Percentiles rank a stretch among this genome's conserved stretches.
Conservation (phyloP, 2,113 vertebrate genomes). For the Corythornis vintsioides region DNA sequence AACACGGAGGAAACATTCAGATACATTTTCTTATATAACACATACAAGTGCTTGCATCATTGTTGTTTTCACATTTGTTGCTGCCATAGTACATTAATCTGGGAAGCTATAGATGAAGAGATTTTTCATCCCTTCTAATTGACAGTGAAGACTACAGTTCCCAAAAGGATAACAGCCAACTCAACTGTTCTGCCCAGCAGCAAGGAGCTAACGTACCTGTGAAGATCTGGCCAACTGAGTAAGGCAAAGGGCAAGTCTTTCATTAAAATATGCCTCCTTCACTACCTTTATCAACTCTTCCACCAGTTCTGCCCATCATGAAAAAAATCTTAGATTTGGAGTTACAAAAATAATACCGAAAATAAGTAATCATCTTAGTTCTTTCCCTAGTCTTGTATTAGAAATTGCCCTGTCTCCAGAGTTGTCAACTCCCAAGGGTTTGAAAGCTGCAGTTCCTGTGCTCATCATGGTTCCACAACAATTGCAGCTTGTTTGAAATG, state of each 20-base stretch:
- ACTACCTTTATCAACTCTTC: not conserved
- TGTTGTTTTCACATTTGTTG: not conserved
- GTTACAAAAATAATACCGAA: not conserved
- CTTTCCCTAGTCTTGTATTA: not conserved
- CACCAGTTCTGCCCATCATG: not conserved
- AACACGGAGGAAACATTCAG: not conserved
- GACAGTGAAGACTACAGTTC: not conserved
- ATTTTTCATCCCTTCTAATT: not conserved
- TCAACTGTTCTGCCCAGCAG: not conserved
- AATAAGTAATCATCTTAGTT: not conserved
- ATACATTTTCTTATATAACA: not conserved
- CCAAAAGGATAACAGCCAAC: not conserved
- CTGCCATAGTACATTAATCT: not conserved
- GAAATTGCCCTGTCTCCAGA: not conserved
- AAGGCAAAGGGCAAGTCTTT: not conserved
- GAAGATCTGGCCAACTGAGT: not conserved
- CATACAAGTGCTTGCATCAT: not conserved
- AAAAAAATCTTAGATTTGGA: not conserved
- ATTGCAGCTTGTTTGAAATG: not conserved
- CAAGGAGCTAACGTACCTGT: not conserved
- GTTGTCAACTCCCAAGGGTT: not conserved
- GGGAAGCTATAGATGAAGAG: not conserved
- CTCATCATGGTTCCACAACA: not conserved
- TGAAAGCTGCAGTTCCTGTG: not conserved
- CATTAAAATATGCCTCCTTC: not conserved